These are phyloP conservation scores for Apodemus speciosus DNA, from an alignment of 2,113 vertebrate species.

Conservation along the genomic window DNA sequence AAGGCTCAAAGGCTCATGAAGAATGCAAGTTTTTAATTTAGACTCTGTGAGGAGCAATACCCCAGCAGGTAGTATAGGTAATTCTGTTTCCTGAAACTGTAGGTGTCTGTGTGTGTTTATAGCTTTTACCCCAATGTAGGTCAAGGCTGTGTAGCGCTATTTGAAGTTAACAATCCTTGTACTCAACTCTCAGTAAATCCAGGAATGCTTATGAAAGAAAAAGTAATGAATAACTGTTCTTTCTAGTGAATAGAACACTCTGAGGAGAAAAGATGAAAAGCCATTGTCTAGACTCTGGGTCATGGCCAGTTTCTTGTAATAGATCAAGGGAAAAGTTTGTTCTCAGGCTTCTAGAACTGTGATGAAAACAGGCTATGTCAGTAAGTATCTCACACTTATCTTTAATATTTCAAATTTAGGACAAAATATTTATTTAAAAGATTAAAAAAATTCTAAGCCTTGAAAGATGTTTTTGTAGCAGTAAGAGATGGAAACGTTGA, in stretches of 20 bases:
- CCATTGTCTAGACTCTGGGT: background rate
- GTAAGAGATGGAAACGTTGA: conserved; percentile 53
- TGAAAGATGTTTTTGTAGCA: conserved; percentile 53
- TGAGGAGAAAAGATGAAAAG: background rate
- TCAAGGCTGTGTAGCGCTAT: conserved; percentile 3
- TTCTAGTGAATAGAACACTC: background rate
- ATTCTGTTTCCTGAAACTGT: background rate
- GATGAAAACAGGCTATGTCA: background rate
- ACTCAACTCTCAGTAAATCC: background rate
- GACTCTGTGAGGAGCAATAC: background rate
- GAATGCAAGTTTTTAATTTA: background rate
- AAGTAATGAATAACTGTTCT: background rate
- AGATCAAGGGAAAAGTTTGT: conserved; percentile 14
- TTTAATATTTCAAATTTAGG: conserved; percentile 62
- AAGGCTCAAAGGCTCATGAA: conserved; percentile 16
- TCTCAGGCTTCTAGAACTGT: background rate
- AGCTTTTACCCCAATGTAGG: background rate
- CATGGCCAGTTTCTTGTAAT: background rate
- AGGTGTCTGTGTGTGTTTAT: background rate
- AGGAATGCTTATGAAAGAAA: conserved; percentile 22
- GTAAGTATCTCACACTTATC: conserved; percentile 20
- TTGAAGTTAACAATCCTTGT: conserved; percentile 13
- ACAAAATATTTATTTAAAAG: conserved; percentile 73
- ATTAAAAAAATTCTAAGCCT: conserved; percentile 65
- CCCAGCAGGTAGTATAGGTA: background rate